Percentiles rank a stretch among this genome's conserved stretches.
These are phyloP conservation scores for Acrossocheilus wenchowensis DNA, from an alignment of 2,797 vertebrate genomes.

Conservation along the genomic window DNA sequence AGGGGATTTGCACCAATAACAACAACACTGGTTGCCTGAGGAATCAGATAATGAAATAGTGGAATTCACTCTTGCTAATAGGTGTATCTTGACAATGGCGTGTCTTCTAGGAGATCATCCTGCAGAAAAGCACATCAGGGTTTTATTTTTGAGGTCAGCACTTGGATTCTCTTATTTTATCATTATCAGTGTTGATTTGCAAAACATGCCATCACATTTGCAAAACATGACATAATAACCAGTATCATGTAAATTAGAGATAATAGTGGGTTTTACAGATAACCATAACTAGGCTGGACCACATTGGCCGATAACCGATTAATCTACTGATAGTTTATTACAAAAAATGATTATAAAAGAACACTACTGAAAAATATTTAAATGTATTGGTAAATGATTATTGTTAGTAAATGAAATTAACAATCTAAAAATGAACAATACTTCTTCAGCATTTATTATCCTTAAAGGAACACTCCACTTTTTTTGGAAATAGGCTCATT, in stretches of 20 bases:
- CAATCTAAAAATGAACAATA: neutral
- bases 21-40: neutral
- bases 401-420: neutral
- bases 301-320: neutral
- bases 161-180: neutral
- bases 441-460: neutral
- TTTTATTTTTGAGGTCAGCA: neutral
- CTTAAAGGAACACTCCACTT: too few species aligned
- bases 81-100: constrained; percentile 59
- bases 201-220: neutral
- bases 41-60: neutral
- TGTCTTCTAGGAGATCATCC: constrained; percentile 62
- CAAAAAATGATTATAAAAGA: too few species aligned
- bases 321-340: neutral
- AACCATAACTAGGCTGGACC: neutral
- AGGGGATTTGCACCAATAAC: neutral
- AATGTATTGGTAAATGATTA: neutral
- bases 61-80: constrained; percentile 42
- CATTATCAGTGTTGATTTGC: neutral
- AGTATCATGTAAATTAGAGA: neutral
- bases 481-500: too few species aligned
- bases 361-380: too few species aligned
- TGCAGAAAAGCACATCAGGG: constrained; percentile 32
- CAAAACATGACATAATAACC: neutral
- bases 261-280: neutral